phyloP scores from a whole-genome alignment of 2,113 vertebrate genomes.

The Cheirogaleus medius region DNA sequence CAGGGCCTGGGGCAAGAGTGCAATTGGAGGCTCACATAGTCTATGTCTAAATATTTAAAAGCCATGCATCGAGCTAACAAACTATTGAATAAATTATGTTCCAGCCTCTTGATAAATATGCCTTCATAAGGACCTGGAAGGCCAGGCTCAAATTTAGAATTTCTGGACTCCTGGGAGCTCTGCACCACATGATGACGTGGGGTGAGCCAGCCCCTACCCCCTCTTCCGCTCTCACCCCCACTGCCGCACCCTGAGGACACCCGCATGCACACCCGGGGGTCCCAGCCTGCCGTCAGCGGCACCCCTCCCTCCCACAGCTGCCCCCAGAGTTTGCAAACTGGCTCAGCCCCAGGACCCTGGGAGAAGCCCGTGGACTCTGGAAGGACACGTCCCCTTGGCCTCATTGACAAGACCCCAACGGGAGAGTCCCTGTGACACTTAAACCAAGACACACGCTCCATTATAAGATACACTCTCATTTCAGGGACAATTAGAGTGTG shows the following conservation, averaged over 20 bases:
- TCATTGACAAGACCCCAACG: background rate
- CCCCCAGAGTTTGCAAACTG: background rate
- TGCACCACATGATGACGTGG: rapidly evolving
- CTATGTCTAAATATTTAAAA: background rate
- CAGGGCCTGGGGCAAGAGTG: background rate
- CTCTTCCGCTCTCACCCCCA: background rate
- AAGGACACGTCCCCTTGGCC: background rate
- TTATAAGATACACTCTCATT: background rate
- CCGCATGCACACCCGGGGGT: rapidly evolving
- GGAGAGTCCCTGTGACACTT: background rate
- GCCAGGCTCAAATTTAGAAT: background rate
- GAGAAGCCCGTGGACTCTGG: background rate
- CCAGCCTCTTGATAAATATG: background rate
- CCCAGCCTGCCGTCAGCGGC: background rate
- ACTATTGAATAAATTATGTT: background rate
- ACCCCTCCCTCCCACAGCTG: background rate
- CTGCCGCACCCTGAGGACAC: background rate
- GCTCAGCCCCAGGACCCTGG: background rate
- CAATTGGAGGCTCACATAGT: background rate
- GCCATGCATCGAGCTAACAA: background rate
- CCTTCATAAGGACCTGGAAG: background rate
- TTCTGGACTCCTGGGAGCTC: background rate
- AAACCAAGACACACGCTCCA: background rate
- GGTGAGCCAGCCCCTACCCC: background rate
- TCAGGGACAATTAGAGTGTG: background rate